These are phyloP conservation scores for Cantharis rufa DNA, from an alignment of 2,888 invertebrate genomes.

Conservation along the genomic window DNA sequence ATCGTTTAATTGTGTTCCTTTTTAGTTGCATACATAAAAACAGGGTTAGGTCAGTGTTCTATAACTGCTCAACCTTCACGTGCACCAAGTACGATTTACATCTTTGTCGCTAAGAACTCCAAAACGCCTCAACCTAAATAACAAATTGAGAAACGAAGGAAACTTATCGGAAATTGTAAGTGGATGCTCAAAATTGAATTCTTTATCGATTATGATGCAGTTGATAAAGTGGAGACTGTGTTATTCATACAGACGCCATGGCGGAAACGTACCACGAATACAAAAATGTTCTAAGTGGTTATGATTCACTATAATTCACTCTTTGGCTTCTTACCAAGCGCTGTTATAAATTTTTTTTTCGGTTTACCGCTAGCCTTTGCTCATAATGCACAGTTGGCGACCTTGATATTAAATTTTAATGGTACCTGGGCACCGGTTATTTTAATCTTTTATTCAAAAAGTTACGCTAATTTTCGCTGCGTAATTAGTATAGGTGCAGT, in stretches of 20 bases:
- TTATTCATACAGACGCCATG: slow-evolving; percentile 1
- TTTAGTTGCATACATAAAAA: neutral
- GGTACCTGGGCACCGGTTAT: neutral
- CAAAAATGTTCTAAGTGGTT: neutral
- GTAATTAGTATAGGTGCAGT: neutral
- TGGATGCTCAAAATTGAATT: neutral
- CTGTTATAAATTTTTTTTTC: neutral
- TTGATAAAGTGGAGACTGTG: neutral
- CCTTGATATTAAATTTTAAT: neutral
- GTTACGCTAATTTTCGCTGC: neutral
- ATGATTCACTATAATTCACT: neutral
- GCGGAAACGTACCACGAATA: neutral
- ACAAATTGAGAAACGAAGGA: neutral
- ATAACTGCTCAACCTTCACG: neutral
- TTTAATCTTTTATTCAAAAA: neutral
- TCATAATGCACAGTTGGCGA: neutral
- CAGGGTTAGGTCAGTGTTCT: slow-evolving; percentile 2
- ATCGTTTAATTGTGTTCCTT: neutral
- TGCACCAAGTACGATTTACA: neutral
- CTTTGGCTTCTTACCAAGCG: neutral
- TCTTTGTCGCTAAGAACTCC: neutral
- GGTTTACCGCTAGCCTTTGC: neutral
- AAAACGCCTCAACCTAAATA: neutral
- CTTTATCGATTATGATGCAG: neutral
- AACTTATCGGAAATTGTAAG: neutral